These are phyloP conservation scores for Polydrusus tereticollis DNA, from an alignment of 2,888 invertebrate species.

Conservation along the genomic window DNA sequence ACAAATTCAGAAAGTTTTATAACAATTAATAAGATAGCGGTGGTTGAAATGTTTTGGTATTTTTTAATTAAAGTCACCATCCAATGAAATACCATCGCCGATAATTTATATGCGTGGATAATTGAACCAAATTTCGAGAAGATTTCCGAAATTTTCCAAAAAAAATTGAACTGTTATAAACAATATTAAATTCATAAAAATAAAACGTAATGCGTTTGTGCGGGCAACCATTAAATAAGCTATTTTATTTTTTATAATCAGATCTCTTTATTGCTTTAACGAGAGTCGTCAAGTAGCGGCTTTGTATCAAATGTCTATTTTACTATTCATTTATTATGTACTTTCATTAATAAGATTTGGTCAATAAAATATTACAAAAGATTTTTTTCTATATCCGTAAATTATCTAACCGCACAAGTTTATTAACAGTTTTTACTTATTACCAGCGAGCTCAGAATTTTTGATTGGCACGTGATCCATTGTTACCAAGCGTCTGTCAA, in stretches of 20 bases:
- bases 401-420: neutral
- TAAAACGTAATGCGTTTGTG: neutral
- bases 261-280: constrained; percentile 2
- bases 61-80: no score
- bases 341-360: neutral
- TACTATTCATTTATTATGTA: neutral
- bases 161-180: neutral
- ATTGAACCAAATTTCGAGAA: neutral
- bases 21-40: no score
- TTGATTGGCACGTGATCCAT: no score
- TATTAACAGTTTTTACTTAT: neutral
- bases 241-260: constrained; percentile 1
- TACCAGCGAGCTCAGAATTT: no score
- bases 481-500: no score
- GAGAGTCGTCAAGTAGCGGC: neutral
- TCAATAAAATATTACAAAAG: neutral
- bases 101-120: neutral
- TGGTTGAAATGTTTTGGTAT: no score
- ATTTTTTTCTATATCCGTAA: neutral
- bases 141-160: neutral
- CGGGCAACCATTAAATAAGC: constrained; percentile 1
- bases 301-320: neutral
- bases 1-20: no score
- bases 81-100: no score
- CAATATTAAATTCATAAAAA: neutral